A percentile compares a stretch with the other conserved stretches of the same genome.
Evolutionary conservation across 2,888 invertebrate genomes (phyloP).

Genomic region (Campoplex capitator): DNA sequence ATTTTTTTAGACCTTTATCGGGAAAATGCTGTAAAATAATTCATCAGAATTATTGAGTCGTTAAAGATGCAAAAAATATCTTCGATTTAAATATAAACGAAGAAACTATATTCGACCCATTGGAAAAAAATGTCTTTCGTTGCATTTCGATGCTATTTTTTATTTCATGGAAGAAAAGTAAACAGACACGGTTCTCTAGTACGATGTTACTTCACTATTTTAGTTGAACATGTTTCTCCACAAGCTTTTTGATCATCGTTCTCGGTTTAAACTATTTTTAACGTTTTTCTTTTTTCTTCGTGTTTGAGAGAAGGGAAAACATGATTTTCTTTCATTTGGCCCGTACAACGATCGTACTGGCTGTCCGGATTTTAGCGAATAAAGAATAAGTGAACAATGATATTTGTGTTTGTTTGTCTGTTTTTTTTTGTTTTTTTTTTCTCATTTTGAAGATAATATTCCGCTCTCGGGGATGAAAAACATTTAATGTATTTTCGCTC

Average conservation of each 20-base stretch:
- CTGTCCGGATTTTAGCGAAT: conserved; percentile 40
- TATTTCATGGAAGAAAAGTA: background rate
- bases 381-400: conserved; percentile 29
- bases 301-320: conserved; percentile 6
- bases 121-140: background rate
- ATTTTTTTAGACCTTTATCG: background rate
- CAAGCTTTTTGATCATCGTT: conserved; percentile 41
- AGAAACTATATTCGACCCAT: background rate
- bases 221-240: conserved; percentile 19
- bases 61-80: background rate
- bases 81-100: no score
- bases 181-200: conserved; percentile 14
- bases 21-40: background rate
- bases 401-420: conserved; percentile 34
- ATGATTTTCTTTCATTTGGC: conserved; percentile 32
- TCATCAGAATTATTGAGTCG: background rate
- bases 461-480: conserved; percentile 5
- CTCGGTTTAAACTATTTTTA: conserved; percentile 26
- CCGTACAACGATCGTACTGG: conserved; percentile 30
- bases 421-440: conserved; percentile 22
- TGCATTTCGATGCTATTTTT: background rate
- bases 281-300: conserved; percentile 22
- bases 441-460: conserved; percentile 6
- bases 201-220: conserved; percentile 37
- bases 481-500: background rate